A percentile compares a stretch with the other conserved stretches of the same genome.
Evolutionary conservation across 2,888 invertebrate genomes (phyloP).

Genomic region (Timema podura): DNA sequence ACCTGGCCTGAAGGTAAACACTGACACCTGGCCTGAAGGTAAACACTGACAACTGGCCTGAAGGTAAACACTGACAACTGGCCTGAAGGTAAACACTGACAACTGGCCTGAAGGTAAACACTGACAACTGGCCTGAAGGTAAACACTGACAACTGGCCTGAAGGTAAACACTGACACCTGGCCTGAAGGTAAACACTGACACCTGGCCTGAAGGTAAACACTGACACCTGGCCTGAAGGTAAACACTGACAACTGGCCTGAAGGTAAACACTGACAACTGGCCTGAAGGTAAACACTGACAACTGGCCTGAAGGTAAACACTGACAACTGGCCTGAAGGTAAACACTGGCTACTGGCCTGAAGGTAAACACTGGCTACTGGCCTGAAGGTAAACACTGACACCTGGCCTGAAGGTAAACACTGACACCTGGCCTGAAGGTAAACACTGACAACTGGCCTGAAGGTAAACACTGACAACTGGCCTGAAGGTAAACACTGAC

Average conservation of each 20-base stretch:
- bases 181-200: too few species aligned
- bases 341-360: constrained; percentile 38
- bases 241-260: constrained; percentile 38
- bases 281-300: constrained; percentile 80
- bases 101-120: constrained; percentile 96
- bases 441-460: constrained; percentile 97
- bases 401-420: constrained; percentile 96
- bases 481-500: too few species aligned
- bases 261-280: constrained; percentile 78
- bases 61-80: constrained; percentile 61
- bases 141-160: constrained; percentile 97
- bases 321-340: constrained; percentile 99
- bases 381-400: too few species aligned
- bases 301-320: not conserved
- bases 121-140: not conserved
- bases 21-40: too few species aligned
- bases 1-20: not conserved
- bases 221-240: constrained; percentile 99
- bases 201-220: too few species aligned
- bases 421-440: not conserved
- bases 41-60: constrained; percentile 99
- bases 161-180: constrained; percentile 61
- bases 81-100: constrained; percentile 55
- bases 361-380: too few species aligned
- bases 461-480: constrained; percentile 61